Base-by-base conservation (phyloP, 2,113 vertebrate genomes). In the Syngnathus scovelli region DNA sequence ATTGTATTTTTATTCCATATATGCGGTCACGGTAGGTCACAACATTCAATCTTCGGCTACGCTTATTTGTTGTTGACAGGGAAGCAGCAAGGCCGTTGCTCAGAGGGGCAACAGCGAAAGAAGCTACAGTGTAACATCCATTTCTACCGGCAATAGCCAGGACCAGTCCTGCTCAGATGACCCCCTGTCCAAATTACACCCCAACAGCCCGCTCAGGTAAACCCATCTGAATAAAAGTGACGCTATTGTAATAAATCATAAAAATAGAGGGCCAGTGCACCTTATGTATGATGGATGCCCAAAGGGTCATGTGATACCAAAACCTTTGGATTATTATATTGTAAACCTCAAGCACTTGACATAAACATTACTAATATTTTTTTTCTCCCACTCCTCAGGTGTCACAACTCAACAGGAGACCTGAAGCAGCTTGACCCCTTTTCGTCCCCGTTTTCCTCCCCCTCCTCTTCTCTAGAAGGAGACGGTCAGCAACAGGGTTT, bases 401-500 rank as follows among this genome's bases (percentile, higher is more conserved):
- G 88, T 49, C 92, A 92, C 46, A 92, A 91, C 72, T 98, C 95
- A 59, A 88, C 88, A 1, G 92, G 91, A 38, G 92, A 96, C 83
- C 88, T 95, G 71, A 93, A 91, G 2, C 77, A 49, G 0, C 36
- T 85, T 0, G 92, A 93, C 38, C 59, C 76, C 66, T 76, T 78
- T 16, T 64, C 55, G 3, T 19, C n/a, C 2, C 62, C 64, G 10
- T 83, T 76, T 8, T 61, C 70, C 23, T 78, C 82, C 7, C 78
- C 82, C 7, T 73, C 72, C 21, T 76, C 63, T n/a, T 77, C 78
- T 37, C 41, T 55, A 4, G 0, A 65, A 0, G 78, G 85, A 4
- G 89, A 90, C 15, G 54, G 83, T 18, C 90, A 91, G 52, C 90
- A 84, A 27, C 93, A 89, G 66, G 89, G 88, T 69, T 93, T 96